These are phyloP conservation scores for Phocides pigmalion DNA, from an alignment of 1,140 invertebrate species.

Conservation along the genomic window DNA sequence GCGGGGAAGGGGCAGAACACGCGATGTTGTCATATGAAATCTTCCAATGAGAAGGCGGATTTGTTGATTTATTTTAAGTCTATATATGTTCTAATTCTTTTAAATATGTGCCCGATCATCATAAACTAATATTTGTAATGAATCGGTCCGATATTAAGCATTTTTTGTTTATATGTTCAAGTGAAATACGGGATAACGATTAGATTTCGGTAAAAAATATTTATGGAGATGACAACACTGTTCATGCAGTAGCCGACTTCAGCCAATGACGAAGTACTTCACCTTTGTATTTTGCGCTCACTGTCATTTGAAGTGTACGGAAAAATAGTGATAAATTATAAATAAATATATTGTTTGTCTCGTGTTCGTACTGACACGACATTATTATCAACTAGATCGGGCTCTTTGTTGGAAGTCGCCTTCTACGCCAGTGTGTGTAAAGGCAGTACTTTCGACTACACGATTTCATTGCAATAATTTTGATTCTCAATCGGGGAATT, in stretches of 20 bases:
- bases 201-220: not conserved
- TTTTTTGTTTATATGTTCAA: not conserved
- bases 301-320: constrained; percentile 54
- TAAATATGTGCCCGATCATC: not conserved
- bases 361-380: constrained; percentile 43
- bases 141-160: too few relatives aligned
- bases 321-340: constrained; percentile 58
- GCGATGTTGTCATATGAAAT: constrained; percentile 48
- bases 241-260: constrained; percentile 50
- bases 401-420: constrained; percentile 70
- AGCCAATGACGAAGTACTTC: constrained; percentile 50
- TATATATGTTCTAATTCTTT: not conserved
- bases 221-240: constrained; percentile 5
- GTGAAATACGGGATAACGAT: not conserved
- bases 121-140: not conserved
- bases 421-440: constrained; percentile 83
- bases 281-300: constrained; percentile 53
- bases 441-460: constrained; percentile 72
- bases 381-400: constrained; percentile 57
- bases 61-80: not conserved
- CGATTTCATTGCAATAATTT: constrained; percentile 23
- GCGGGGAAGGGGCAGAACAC: constrained; percentile 40
- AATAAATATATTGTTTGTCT: constrained; percentile 61
- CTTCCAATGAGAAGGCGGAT: constrained; percentile 33
- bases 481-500: constrained; percentile 6